Percentiles rank a stretch among this genome's conserved stretches.
phyloP scores from a whole-genome alignment of 2,113 vertebrate species.

The Pterocles orientalis region DNA sequence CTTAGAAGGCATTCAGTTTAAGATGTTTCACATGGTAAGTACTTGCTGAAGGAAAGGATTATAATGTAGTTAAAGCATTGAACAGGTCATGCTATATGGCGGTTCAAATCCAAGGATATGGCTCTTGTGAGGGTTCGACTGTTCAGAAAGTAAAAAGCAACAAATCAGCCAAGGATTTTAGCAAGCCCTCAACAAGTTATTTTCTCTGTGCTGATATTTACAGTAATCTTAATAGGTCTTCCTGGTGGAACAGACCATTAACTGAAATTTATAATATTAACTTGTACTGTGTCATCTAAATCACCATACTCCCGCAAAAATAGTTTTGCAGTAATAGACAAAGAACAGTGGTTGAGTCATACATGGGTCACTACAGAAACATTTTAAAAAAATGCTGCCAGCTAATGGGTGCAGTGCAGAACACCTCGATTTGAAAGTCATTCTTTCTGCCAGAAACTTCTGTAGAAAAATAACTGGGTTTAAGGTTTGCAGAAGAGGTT shows the following conservation, averaged over 20 bases:
- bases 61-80: neutral
- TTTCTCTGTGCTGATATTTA: neutral
- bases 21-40: neutral
- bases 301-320: neutral
- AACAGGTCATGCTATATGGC: neutral
- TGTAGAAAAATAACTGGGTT: neutral
- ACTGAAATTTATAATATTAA: neutral
- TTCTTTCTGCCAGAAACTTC: neutral
- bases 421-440: neutral
- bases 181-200: neutral
- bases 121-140: neutral
- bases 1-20: neutral
- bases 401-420: neutral
- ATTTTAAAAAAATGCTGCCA: neutral
- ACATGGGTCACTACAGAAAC: neutral
- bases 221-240: neutral
- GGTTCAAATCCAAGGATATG: neutral
- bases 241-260: neutral
- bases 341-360: neutral
- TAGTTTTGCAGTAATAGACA: neutral
- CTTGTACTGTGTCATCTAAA: neutral
- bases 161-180: neutral
- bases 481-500: slow-evolving; percentile 10
- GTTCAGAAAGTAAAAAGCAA: neutral
- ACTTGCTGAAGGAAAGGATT: neutral